Percentiles rank a stretch among this genome's conserved stretches.
Conservation (phyloP, 2,113 vertebrate genomes). For the Hemiprocne comata region DNA sequence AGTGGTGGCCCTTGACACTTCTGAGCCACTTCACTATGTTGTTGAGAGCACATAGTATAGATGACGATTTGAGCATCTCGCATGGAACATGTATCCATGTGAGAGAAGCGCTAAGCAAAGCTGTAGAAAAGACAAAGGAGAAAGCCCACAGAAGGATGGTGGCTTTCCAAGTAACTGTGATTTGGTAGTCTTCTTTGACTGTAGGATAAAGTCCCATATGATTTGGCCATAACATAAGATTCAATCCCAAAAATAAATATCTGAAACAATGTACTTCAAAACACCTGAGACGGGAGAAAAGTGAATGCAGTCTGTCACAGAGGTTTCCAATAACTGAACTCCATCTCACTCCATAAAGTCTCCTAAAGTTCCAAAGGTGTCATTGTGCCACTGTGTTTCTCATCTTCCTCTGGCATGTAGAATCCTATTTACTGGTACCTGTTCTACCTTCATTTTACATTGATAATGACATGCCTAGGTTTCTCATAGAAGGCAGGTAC, state of each 20-base stretch:
- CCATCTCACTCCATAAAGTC: neutral
- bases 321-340: neutral
- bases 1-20: neutral
- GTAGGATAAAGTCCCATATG: neutral
- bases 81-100: rapidly evolving
- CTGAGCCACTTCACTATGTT: neutral
- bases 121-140: neutral
- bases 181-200: neutral
- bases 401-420: neutral
- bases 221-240: neutral
- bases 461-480: neutral
- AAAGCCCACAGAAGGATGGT: neutral
- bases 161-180: neutral
- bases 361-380: neutral
- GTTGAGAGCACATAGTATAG: neutral
- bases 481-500: neutral
- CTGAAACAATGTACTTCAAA: neutral
- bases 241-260: neutral
- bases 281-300: neutral
- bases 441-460: neutral
- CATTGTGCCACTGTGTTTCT: neutral
- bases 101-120: neutral
- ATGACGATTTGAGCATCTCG: neutral
- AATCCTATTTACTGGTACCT: neutral
- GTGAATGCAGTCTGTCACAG: neutral